Conservation (phyloP, 1,140 invertebrate genomes). For the Drosophila bocki region DNA sequence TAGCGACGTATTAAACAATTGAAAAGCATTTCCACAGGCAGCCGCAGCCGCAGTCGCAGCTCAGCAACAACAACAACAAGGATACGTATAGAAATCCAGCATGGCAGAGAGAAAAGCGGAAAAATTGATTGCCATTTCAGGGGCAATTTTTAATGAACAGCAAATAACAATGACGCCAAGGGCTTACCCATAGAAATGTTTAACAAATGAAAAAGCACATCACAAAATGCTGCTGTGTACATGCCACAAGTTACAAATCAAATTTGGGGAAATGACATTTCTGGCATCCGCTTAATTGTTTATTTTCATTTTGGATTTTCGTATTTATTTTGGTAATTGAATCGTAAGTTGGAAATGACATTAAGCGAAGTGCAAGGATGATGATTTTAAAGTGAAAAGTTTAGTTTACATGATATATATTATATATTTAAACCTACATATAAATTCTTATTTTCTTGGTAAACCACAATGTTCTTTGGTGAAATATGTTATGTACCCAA, state of each 20-base stretch:
- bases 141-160: constrained; percentile 79
- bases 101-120: constrained; percentile 5
- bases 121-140: constrained; percentile 77
- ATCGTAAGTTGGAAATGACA: background rate
- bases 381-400: background rate
- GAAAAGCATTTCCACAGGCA: constrained; percentile 73
- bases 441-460: background rate
- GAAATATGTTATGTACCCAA: background rate
- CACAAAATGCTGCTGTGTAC: constrained; percentile 3
- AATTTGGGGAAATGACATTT: constrained; percentile 30
- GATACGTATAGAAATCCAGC: constrained; percentile 17
- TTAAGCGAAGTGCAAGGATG: constrained; percentile 1
- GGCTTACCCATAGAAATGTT: constrained; percentile 41
- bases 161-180: constrained; percentile 61
- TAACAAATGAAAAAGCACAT: constrained; percentile 29
- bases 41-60: constrained; percentile 15
- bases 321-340: constrained; percentile 12
- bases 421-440: too few species aligned
- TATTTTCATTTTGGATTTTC: constrained; percentile 24
- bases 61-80: constrained; percentile 17
- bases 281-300: constrained; percentile 49
- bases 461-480: background rate
- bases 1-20: constrained; percentile 79
- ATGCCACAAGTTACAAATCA: constrained; percentile 23
- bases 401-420: background rate